Evolutionary conservation across 2,888 invertebrate species (phyloP).

Genomic region (Chrysina gloriosa): DNA sequence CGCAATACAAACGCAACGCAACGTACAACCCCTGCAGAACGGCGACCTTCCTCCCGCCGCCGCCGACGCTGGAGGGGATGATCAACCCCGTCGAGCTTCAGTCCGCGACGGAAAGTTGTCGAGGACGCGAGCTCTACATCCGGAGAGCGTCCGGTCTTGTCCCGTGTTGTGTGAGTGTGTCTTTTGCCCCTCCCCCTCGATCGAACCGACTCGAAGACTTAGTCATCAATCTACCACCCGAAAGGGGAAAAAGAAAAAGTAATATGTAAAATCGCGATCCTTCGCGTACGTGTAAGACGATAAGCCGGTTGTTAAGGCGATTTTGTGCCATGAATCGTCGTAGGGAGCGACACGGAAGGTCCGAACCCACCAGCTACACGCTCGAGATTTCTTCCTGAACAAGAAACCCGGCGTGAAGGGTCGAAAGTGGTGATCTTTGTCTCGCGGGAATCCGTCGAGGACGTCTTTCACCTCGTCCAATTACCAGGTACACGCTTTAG

Average conservation of each 20-base stretch:
- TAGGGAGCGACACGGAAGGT: constrained; percentile 34
- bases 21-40: too few relatives aligned
- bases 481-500: too few relatives aligned
- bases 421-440: too few relatives aligned
- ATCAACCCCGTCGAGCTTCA: constrained; percentile 33
- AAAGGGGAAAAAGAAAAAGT: neutral
- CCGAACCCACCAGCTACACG: constrained; percentile 39
- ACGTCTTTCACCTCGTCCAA: too few relatives aligned
- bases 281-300: constrained; percentile 6
- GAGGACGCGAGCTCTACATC: constrained; percentile 1
- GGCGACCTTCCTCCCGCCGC: too few relatives aligned
- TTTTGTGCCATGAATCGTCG: constrained; percentile 34
- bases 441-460: too few relatives aligned
- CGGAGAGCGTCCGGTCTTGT: neutral
- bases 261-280: neutral
- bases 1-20: too few relatives aligned
- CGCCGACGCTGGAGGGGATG: constrained; percentile 23
- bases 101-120: constrained; percentile 29
- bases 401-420: too few relatives aligned
- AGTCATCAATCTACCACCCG: too few relatives aligned
- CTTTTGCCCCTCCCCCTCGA: neutral
- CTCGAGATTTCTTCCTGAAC: neutral
- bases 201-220: neutral
- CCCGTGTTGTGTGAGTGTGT: constrained; percentile 10
- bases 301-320: neutral